Evolutionary conservation across 2,888 invertebrate genomes (phyloP).

Genomic region (Andrena bucephala): DNA sequence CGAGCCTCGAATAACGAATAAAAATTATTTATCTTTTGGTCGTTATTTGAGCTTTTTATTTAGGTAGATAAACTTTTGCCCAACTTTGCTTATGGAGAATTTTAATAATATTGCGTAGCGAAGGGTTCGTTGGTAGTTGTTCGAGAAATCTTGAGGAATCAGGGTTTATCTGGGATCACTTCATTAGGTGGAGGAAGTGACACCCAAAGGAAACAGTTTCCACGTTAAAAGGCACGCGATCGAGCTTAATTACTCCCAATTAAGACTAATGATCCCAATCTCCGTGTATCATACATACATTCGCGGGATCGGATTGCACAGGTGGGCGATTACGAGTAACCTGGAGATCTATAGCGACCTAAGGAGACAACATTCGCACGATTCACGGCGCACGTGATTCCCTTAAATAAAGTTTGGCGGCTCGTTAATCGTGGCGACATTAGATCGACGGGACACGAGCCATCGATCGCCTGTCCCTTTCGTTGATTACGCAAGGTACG

Average conservation of each 20-base stretch:
- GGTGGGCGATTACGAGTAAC: slow-evolving; percentile 4
- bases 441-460: neutral
- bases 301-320: neutral
- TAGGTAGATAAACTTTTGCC: no score
- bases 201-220: neutral
- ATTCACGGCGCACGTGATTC: slow-evolving; percentile 8
- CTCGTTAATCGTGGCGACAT: neutral
- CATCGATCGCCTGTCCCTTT: neutral
- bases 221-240: neutral
- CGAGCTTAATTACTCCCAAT: neutral
- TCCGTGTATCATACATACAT: neutral
- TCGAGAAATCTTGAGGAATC: no score
- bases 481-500: slow-evolving; percentile 23
- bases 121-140: no score
- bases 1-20: no score
- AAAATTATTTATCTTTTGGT: no score
- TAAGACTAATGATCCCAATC: neutral
- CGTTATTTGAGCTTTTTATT: no score
- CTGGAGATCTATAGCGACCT: neutral
- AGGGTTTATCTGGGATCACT: no score
- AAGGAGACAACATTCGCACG: neutral
- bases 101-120: no score
- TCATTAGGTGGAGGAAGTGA: no score
- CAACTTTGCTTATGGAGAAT: no score
- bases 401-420: slow-evolving; percentile 8